Conservation (phyloP, 2,888 invertebrate species). For the Elegia similella region DNA sequence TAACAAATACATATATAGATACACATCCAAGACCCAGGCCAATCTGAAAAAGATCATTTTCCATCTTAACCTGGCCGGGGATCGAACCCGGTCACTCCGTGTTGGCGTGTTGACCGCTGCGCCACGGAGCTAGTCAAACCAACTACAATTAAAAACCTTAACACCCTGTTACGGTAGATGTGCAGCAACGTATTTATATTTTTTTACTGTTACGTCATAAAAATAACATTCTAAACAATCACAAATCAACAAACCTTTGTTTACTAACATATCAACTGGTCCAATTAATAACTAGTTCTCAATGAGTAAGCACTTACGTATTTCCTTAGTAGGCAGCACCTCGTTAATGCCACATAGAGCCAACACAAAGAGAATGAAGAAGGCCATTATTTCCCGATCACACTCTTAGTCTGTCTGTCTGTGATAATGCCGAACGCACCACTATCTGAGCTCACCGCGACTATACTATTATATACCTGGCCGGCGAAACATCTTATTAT, state of each 20-base stretch:
- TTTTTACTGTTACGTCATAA: too few species aligned
- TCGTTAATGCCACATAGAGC: constrained; percentile 42
- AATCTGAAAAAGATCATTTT: too few species aligned
- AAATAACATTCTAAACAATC: background rate
- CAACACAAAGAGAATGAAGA: constrained; percentile 31
- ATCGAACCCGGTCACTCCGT: too few species aligned
- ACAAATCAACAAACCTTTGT: background rate
- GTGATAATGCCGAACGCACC: constrained; percentile 26
- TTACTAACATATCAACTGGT: background rate
- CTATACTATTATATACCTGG: constrained; percentile 37
- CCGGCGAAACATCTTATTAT: constrained; percentile 28
- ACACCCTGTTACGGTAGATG: too few species aligned
- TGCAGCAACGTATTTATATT: too few species aligned
- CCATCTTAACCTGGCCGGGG: too few species aligned
- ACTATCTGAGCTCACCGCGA: constrained; percentile 22
- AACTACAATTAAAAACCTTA: too few species aligned
- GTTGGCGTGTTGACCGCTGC: too few species aligned
- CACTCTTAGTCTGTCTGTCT: constrained; percentile 18
- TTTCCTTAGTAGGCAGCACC: constrained; percentile 38
- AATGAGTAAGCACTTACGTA: constrained; percentile 45
- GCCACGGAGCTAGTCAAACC: too few species aligned
- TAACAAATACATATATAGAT: too few species aligned
- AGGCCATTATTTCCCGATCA: constrained; percentile 32
- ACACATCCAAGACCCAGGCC: too few species aligned
- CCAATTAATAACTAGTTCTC: background rate